Conservation (phyloP, 2,797 vertebrate genomes). For the Pelodytes ibericus region DNA sequence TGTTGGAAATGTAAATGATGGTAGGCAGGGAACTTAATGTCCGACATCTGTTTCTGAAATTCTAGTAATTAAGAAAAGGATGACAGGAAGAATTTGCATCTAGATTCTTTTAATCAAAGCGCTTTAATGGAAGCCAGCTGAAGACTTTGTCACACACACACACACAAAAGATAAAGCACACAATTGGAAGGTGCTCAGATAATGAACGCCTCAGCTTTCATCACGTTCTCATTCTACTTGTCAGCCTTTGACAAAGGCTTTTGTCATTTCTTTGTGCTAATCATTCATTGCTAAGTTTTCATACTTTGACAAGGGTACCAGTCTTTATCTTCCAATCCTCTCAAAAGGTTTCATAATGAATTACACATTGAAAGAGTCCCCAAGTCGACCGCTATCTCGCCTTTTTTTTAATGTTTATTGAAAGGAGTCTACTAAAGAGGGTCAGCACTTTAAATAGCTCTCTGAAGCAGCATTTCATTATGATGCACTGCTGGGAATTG, state of each 20-base stretch:
- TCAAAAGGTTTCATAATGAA: constrained; percentile 54
- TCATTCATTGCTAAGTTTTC: constrained; percentile 58
- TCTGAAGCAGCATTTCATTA: constrained; percentile 44
- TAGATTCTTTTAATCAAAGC: constrained; percentile 43
- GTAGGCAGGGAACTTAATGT: constrained; percentile 30
- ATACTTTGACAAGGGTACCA: constrained; percentile 59
- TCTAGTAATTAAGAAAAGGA: constrained; percentile 44
- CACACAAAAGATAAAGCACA: constrained; percentile 48
- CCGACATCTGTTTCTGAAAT: constrained; percentile 54
- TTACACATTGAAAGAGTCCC: constrained; percentile 48
- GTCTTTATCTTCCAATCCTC: constrained; percentile 59
- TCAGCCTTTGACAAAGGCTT: constrained; percentile 56
- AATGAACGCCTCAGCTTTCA: constrained; percentile 53
- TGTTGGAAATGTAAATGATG: constrained; percentile 24
- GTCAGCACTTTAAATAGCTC: constrained; percentile 39
- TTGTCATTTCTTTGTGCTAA: constrained; percentile 60
- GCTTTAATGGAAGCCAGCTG: constrained; percentile 54
- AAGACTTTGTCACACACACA: constrained; percentile 51
- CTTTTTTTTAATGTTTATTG: constrained; percentile 35
- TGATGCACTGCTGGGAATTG: constrained; percentile 37
- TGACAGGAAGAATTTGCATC: constrained; percentile 46
- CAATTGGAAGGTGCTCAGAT: constrained; percentile 55
- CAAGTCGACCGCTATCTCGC: constrained; percentile 36
- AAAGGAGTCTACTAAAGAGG: constrained; percentile 37
- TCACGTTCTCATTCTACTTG: constrained; percentile 41